Evolutionary conservation across 2,113 vertebrate genomes (phyloP), one percentile per base, ranked within the genome.

Genomic region (Nannospalax galili): DNA sequence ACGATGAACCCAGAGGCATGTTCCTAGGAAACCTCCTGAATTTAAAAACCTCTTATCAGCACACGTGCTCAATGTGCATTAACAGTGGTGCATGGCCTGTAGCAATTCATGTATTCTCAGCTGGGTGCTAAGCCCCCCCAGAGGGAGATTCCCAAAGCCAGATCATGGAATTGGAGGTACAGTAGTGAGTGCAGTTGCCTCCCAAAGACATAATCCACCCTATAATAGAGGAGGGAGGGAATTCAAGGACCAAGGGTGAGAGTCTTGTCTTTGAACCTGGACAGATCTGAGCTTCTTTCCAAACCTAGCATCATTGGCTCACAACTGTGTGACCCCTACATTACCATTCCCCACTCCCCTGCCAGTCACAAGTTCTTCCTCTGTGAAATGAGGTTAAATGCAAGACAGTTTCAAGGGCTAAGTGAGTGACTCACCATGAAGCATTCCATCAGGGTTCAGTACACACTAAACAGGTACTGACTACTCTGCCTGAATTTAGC

Each of bases 21-120:
- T 62, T 67, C 37, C 40, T 28, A 11, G 0, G 60, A 88, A 72
- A 20, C 0, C 58, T 88, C 32, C 35, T 2, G 7, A 70, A 73
- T 82, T 67, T 64, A 78, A 96, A 95, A 88, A 35, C 62, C 48
- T 56, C 75, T 74, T 22, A 30, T 40, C 74, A 11, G 70, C 74
- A 17, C 56, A 77, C 14, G 10, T 22, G 5, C 7, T 0, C 70
- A 73, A 7, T 77, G 17, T 20, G 1, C 5, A 5, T n/a, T 56
- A 56, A 17, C 30, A 20, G 32, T 70, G 67, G 35, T 70, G 67
- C 17, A 16, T 8, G 56, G 12, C 37, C 16, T 35, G 30, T 4
- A 56, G 78, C 4, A 5, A 42, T 37, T 91, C 32, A 1, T 42
- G 77, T n/a, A 37, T 77, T 17, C 11, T 3, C 30, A 30, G 22